Evolutionary conservation across 2,797 vertebrate genomes (phyloP).

Genomic region (Otus scops): DNA sequence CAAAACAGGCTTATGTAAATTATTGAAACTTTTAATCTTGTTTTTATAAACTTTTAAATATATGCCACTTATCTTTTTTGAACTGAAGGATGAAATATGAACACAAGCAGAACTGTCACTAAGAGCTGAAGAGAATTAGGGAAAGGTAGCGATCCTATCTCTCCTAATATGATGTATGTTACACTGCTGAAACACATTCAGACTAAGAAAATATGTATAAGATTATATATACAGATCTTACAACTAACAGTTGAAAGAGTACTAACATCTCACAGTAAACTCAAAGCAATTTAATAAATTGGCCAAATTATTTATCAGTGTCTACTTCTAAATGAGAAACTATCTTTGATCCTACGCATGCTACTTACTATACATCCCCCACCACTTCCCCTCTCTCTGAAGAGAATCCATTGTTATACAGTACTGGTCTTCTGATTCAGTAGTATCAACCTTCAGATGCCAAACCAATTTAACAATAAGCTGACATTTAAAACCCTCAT

Average conservation of each 20-base stretch:
- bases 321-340: neutral
- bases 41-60: neutral
- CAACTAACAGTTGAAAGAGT: neutral
- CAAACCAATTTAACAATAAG: slow-evolving; percentile 25
- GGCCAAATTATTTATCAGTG: neutral
- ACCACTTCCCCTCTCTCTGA: neutral
- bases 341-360: neutral
- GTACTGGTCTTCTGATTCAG: neutral
- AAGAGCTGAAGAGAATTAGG: neutral
- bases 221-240: neutral
- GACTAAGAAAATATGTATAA: neutral
- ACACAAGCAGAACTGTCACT: neutral
- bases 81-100: slow-evolving; percentile 1
- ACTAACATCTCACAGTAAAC: neutral
- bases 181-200: neutral
- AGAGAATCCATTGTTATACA: neutral
- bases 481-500: neutral
- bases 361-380: neutral
- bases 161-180: neutral
- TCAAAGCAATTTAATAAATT: neutral
- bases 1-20: neutral
- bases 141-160: neutral
- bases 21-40: neutral
- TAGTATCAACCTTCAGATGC: neutral
- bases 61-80: neutral